Percentiles rank a stretch among this genome's conserved stretches.
phyloP scores from a whole-genome alignment of 1,140 invertebrate genomes.

The Neodiprion fabricii region DNA sequence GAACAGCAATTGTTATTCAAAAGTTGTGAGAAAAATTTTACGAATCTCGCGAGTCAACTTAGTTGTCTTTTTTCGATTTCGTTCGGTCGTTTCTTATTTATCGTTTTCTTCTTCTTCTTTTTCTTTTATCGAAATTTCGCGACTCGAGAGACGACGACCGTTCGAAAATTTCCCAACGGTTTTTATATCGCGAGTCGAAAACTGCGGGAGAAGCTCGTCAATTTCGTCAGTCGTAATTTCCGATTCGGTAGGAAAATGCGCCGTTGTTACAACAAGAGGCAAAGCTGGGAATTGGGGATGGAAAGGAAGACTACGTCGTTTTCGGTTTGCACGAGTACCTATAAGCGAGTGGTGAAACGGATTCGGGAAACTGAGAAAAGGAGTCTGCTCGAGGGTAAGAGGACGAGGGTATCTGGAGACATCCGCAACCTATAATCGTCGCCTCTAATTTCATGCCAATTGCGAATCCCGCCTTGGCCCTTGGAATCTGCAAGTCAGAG shows the following conservation, averaged over 20 bases:
- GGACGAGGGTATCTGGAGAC: background rate
- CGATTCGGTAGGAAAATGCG: background rate
- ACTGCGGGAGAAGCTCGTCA: background rate
- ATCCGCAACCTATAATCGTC: conserved; percentile 20
- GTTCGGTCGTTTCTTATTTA: too few relatives aligned
- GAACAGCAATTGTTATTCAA: too few relatives aligned
- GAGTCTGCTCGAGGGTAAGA: background rate
- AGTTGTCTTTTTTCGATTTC: too few relatives aligned
- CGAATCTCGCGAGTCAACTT: too few relatives aligned
- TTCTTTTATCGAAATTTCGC: too few relatives aligned
- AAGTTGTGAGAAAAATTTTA: too few relatives aligned
- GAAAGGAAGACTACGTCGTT: too few relatives aligned
- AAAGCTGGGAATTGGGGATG: too few relatives aligned
- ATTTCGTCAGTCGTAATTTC: background rate
- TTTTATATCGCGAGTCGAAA: background rate
- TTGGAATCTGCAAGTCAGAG: conserved; percentile 31
- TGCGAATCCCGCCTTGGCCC: conserved; percentile 15
- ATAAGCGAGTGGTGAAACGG: background rate
- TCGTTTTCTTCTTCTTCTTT: too few relatives aligned
- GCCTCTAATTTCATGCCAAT: conserved; percentile 29
- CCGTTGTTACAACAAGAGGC: background rate
- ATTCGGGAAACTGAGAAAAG: background rate
- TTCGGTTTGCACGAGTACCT: background rate
- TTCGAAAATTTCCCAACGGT: background rate
- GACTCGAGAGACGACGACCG: too few relatives aligned